phyloP scores from a whole-genome alignment of 1,140 invertebrate genomes.

The Marisa cornuarietis region DNA sequence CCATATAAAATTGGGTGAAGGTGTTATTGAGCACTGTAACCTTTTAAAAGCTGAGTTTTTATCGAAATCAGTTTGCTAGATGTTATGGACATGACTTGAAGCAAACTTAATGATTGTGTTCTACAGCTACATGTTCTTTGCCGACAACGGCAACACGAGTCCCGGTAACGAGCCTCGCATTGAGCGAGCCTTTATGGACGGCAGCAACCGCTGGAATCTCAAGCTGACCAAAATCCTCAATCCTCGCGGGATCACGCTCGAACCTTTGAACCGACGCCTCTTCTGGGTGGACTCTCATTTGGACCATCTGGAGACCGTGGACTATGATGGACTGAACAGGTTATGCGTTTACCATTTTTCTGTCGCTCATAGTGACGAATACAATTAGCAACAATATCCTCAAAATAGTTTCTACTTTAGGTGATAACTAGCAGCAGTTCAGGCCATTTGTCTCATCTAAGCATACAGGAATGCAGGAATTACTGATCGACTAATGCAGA shows the following conservation, averaged over 20 bases:
- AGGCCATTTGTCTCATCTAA: too few species aligned
- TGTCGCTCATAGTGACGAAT: too few species aligned
- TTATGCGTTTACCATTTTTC: constrained; percentile 63
- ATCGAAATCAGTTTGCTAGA: background rate
- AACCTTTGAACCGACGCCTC: constrained; percentile 85
- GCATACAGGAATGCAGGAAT: too few species aligned
- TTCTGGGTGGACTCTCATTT: constrained; percentile 98
- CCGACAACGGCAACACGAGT: constrained; percentile 90
- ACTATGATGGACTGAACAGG: constrained; percentile 91
- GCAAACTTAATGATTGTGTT: background rate
- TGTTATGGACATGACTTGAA: background rate
- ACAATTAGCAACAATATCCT: too few species aligned
- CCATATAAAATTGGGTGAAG: too few species aligned
- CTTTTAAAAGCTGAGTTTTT: too few species aligned
- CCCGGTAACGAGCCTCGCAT: constrained; percentile 71
- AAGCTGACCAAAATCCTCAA: constrained; percentile 96
- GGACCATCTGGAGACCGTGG: constrained; percentile 97
- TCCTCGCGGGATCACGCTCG: constrained; percentile 94
- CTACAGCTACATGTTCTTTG: constrained; percentile 85
- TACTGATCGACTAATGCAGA: too few species aligned
- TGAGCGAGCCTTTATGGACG: constrained; percentile 95
- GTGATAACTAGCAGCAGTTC: too few species aligned
- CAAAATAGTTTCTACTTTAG: too few species aligned
- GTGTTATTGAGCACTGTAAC: too few species aligned
- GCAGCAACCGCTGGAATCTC: constrained; percentile 83